Base-by-base conservation (phyloP, 2,113 vertebrate species). In the Podilymbus podiceps region DNA sequence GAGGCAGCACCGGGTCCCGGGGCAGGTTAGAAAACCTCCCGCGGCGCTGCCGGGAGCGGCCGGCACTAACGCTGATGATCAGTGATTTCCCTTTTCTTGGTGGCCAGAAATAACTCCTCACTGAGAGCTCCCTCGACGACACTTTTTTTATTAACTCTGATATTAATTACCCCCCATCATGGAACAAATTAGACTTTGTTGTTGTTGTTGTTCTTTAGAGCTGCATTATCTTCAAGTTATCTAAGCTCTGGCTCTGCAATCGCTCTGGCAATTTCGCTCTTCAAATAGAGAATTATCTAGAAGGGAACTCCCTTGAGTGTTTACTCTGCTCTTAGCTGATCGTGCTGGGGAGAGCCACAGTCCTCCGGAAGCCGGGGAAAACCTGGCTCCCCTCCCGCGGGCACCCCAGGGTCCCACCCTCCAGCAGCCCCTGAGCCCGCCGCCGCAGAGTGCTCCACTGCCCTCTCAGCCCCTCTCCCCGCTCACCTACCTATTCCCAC, bases 341-440 rank as follows among this genome's bases (percentile, higher is more conserved):
- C 15, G 49, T 11, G 2, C 3, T 38, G 78, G 50, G 53, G 28
- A 77, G 44, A 47, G 49, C 28, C 0, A 0, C 27, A 28, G n/a
- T 17, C 3, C 15, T 21, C 22, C 9, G 2, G 55, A 21, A 64
- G 35, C 47, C 2, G 4, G 42, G 30, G 24, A 15, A 83, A 55
- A 55, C 33, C 73, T 44, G 46, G 27, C 8, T 68, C 42, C 53
- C 15, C 25, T 50, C 44, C 49, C 8, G 15, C 3, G 5, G 30
- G 35, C 50, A 28, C 0, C 0, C 6, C 30, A 5, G 7, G 11
- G 15, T 74, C 64, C 47, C 42, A 27, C 9, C 50, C 87, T 9
- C 4, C 4, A 42, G 46, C 60, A 35, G 3, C n/a, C 35, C 35
- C 25, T 15, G 8, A 8, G 58, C 10, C 4, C 0, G 0, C 15